Percentiles rank a stretch among this genome's conserved stretches.
These are phyloP conservation scores for Crotalus tigris DNA, from an alignment of 2,113 vertebrate species.

Conservation along the genomic window DNA sequence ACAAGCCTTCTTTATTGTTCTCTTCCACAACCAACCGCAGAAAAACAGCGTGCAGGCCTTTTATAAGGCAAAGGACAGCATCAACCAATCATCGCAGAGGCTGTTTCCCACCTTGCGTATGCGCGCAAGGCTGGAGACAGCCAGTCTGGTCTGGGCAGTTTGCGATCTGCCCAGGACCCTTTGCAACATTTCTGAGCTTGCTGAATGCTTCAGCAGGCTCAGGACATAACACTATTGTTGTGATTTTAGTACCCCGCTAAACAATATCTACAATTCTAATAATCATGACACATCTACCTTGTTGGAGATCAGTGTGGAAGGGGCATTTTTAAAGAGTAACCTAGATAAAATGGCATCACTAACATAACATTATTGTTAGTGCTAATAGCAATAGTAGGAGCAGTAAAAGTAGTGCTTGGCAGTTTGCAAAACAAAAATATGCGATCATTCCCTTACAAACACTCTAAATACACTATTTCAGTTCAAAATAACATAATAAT, in stretches of 20 bases:
- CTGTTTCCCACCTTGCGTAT: too few species aligned
- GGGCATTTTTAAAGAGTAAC: not conserved
- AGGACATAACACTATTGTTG: not conserved
- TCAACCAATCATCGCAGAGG: too few species aligned
- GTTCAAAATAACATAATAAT: not conserved
- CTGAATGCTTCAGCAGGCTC: too few species aligned
- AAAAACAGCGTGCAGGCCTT: too few species aligned
- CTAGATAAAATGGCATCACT: not conserved
- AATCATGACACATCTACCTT: not conserved
- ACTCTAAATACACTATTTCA: not conserved
- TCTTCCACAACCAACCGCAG: too few species aligned
- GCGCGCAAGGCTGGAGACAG: too few species aligned
- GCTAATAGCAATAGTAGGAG: not conserved
- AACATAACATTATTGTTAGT: not conserved
- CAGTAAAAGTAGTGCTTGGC: not conserved
- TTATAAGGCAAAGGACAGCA: too few species aligned
- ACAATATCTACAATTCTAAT: not conserved
- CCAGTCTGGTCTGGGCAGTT: too few species aligned
- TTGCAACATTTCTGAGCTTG: too few species aligned
- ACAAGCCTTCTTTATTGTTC: too few species aligned
- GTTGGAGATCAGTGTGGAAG: not conserved
- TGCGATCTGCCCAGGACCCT: too few species aligned
- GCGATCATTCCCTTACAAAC: not conserved
- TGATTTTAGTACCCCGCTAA: not conserved
- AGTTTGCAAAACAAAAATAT: not conserved